Evolutionary conservation across 2,113 vertebrate species (phyloP), one percentile per base, ranked within the genome.

Genomic region (Microtus ochrogaster): DNA sequence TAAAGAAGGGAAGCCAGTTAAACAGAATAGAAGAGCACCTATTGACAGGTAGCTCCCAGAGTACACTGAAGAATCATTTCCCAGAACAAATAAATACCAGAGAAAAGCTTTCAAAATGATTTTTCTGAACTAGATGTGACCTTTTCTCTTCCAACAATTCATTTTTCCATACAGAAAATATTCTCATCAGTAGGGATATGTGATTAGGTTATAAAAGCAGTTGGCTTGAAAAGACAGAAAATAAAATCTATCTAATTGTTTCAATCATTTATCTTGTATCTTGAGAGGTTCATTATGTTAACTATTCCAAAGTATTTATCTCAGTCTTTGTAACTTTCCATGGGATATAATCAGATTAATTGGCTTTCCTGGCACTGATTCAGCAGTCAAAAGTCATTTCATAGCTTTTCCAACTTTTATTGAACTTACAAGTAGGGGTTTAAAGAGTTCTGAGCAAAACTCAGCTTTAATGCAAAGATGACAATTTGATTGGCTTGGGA

Each of bases 281-380:
- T 55, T 44, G 77, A 94, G 24, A 94, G 41, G 10, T 90, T 92
- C 84, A 76, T 84, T 66, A 92, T 91, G 96, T 63, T 88, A 97
- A 92, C n/a, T 70, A 90, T 30, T 82, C 6, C 61, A 92, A 44
- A 30, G 1, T 87, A 89, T 94, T 91, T 95, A 49, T 96, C 52
- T 96, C 41, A 55, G 52, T 95, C 19, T 94, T 96, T 92, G 52
- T 55, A 92, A 83, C 63, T 92, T 36, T 92, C 94, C 66, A 68
- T 74, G 72, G 55, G 26, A 33, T 41, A 22, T 78, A 85, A 83
- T 92, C 72, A 92, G 39, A 97, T 78, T 92, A 94, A 61, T 55
- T 58, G 24, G 30, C 82, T 44, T 92, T 30, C 30, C 41, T 89
- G 52, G 44, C 21, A 79, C 30, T 65, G 66, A 36, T 58, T 95